phyloP scores from a whole-genome alignment of 2,797 vertebrate genomes.

The Sylvilagus floridanus region DNA sequence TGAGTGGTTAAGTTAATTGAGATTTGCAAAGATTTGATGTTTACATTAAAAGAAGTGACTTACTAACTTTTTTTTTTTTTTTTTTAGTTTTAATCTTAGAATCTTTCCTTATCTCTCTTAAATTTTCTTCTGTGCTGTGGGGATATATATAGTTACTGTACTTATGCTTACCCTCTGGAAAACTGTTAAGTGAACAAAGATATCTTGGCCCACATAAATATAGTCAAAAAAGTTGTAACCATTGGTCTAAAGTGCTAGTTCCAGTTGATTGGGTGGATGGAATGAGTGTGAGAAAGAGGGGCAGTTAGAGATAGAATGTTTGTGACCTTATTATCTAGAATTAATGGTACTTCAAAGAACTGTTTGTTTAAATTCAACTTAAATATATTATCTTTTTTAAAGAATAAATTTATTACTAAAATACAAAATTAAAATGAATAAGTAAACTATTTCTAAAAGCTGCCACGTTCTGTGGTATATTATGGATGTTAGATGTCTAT shows the following conservation, averaged over 20 bases:
- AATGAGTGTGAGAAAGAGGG: background rate
- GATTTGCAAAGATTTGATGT: background rate
- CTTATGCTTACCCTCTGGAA: background rate
- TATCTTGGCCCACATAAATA: background rate
- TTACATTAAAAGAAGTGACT: slow-evolving; percentile 43
- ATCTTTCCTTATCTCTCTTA: background rate
- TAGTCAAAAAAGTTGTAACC: background rate
- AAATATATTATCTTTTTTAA: slow-evolving; percentile 18
- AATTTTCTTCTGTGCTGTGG: slow-evolving; percentile 3
- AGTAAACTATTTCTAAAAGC: slow-evolving; percentile 26
- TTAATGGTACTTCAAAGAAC: background rate
- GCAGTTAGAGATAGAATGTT: background rate
- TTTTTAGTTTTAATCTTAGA: slow-evolving; percentile 8
- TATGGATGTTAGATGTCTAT: background rate
- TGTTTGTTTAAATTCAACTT: slow-evolving; percentile 21
- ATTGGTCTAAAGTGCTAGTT: background rate
- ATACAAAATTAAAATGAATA: slow-evolving; percentile 46
- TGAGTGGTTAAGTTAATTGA: background rate
- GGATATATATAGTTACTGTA: background rate
- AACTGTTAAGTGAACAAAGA: background rate
- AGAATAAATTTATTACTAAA: slow-evolving; percentile 50
- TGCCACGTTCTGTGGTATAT: background rate
- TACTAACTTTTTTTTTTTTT: no score
- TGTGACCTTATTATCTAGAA: slow-evolving; percentile 44
- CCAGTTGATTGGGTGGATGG: background rate